Percentiles rank a stretch among this genome's conserved stretches.
These are phyloP conservation scores for Macrobrachium nipponense DNA, from an alignment of 1,140 invertebrate genomes.

Conservation along the genomic window DNA sequence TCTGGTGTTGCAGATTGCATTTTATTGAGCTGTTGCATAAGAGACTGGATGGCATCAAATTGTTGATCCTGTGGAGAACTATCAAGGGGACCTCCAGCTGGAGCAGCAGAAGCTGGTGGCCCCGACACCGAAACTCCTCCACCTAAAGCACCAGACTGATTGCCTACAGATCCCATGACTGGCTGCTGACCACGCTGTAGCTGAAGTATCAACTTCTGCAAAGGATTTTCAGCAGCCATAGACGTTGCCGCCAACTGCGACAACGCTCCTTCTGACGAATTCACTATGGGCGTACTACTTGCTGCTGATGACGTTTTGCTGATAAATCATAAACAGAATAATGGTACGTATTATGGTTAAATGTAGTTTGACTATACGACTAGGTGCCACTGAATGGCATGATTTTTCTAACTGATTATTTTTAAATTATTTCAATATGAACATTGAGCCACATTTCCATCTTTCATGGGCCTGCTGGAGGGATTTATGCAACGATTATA, in stretches of 20 bases:
- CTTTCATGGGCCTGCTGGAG: too few species aligned
- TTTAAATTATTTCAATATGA: too few species aligned
- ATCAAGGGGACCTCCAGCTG: constrained; percentile 21
- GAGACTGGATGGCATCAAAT: constrained; percentile 65
- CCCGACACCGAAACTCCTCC: background rate
- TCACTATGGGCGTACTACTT: constrained; percentile 35
- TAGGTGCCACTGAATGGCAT: too few species aligned
- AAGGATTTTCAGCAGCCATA: constrained; percentile 55
- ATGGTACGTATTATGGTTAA: background rate
- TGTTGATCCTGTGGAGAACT: constrained; percentile 44
- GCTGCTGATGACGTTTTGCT: constrained; percentile 51
- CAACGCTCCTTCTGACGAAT: constrained; percentile 25
- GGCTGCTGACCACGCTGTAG: constrained; percentile 56
- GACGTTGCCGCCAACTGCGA: constrained; percentile 51
- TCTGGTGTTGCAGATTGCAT: constrained; percentile 56
- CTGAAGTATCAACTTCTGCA: constrained; percentile 59
- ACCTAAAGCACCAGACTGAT: constrained; percentile 16
- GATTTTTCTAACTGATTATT: too few species aligned
- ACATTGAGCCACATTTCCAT: too few species aligned
- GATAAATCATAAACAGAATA: constrained; percentile 12
- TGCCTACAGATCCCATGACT: constrained; percentile 25
- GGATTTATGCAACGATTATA: too few species aligned
- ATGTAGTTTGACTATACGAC: background rate
- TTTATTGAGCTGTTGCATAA: constrained; percentile 65
- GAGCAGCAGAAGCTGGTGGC: constrained; percentile 8